Conservation (phyloP, 2,888 invertebrate genomes). For the Phalera bucephala region DNA sequence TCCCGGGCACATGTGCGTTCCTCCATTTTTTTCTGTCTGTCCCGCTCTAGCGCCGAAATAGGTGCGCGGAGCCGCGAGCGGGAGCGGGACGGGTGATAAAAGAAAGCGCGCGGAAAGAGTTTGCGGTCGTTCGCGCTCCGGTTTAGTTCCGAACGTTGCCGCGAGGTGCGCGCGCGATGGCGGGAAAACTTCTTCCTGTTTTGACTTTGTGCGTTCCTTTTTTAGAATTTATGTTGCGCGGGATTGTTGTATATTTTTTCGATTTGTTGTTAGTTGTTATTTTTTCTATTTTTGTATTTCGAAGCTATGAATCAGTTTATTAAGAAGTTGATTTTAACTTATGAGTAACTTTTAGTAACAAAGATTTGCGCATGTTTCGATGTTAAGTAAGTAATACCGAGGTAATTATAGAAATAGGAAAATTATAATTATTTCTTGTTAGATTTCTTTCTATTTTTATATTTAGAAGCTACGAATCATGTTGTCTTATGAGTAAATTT, state of each 20-base stretch:
- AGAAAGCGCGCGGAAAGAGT: slow-evolving; percentile 76
- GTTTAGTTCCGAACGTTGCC: slow-evolving; percentile 67
- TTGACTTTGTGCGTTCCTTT: slow-evolving; percentile 49
- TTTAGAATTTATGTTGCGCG: slow-evolving; percentile 44
- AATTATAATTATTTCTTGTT: too few relatives aligned
- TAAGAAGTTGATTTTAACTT: too few relatives aligned
- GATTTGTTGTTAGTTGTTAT: too few relatives aligned
- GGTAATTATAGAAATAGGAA: too few relatives aligned
- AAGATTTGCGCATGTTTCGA: too few relatives aligned
- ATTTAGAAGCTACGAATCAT: too few relatives aligned
- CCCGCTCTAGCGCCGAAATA: slow-evolving; percentile 71
- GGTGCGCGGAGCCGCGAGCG: slow-evolving; percentile 36
- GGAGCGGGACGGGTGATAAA: slow-evolving; percentile 65
- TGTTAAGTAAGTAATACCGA: too few relatives aligned
- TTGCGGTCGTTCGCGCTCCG: slow-evolving; percentile 60
- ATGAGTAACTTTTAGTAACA: too few relatives aligned
- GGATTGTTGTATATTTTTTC: neutral
- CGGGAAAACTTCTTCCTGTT: slow-evolving; percentile 77
- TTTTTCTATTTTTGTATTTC: too few relatives aligned
- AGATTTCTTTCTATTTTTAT: too few relatives aligned
- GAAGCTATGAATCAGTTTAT: too few relatives aligned
- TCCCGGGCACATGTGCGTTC: slow-evolving; percentile 78
- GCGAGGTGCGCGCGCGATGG: slow-evolving; percentile 54
- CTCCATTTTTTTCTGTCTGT: slow-evolving; percentile 71
- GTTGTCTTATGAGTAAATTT: too few relatives aligned